Evolutionary conservation across 2,113 vertebrate genomes (phyloP).

Genomic region (Platanista minor): DNA sequence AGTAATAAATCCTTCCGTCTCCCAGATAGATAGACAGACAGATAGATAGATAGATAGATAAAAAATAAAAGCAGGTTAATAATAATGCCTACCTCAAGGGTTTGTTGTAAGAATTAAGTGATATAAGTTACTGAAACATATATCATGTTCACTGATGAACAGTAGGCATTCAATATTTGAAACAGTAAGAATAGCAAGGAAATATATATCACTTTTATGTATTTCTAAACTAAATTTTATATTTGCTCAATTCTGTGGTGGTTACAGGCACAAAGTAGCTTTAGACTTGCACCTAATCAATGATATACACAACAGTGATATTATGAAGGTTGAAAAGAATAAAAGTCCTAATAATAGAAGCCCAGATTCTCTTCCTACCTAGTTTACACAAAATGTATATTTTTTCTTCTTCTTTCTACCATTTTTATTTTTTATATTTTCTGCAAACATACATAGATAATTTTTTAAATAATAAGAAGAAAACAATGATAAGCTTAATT

Average conservation of each 20-base stretch:
- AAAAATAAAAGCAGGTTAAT: not conserved
- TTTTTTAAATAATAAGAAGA: not conserved
- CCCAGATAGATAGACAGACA: not conserved
- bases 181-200: not conserved
- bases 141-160: not conserved
- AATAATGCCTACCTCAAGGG: not conserved
- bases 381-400: not conserved
- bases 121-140: not conserved
- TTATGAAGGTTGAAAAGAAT: not conserved
- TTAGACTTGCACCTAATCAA: not conserved
- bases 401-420: not conserved
- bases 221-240: conserved; percentile 8
- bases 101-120: not conserved
- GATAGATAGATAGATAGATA: not conserved
- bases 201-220: not conserved
- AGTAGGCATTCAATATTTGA: not conserved
- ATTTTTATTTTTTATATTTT: not conserved
- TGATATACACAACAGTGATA: not conserved
- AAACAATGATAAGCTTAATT: not conserved
- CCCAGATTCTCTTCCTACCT: not conserved
- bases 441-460: not conserved
- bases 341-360: not conserved
- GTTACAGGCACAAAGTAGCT: not conserved
- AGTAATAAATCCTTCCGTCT: not conserved
- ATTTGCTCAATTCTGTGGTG: not conserved